Percentiles rank a stretch among this genome's conserved stretches.
Evolutionary conservation across 2,888 invertebrate species (phyloP).

Genomic region (Balanococcus diminutus): DNA sequence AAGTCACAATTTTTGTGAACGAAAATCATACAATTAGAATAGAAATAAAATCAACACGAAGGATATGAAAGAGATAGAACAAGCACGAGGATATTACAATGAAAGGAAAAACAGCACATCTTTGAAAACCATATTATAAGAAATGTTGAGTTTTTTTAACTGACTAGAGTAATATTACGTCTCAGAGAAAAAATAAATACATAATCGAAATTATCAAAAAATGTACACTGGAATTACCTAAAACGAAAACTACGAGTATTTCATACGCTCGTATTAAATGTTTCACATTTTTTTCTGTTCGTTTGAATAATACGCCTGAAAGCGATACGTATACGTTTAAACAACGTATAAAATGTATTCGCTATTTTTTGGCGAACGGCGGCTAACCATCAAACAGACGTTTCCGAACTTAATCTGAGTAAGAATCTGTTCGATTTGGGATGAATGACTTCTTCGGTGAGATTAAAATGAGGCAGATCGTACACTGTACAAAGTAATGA

Average conservation of each 20-base stretch:
- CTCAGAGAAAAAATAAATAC: not conserved
- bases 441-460: conserved; percentile 95
- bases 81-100: not conserved
- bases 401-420: conserved; percentile 91
- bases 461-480: conserved; percentile 88
- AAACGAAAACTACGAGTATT: not conserved
- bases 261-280: not conserved
- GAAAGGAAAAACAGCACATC: not conserved
- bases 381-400: conserved; percentile 79
- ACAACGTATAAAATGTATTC: not conserved
- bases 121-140: not conserved
- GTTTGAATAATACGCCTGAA: not conserved
- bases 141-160: conserved; percentile 17
- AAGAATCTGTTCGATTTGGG: conserved; percentile 96
- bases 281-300: conserved; percentile 33
- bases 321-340: not conserved
- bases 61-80: not conserved
- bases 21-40: not conserved
- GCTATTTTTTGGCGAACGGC: not conserved
- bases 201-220: not conserved
- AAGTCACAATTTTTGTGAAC: not conserved
- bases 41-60: not conserved
- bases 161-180: conserved; percentile 28
- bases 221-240: not conserved
- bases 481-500: conserved; percentile 86